These are phyloP conservation scores for Anhinga rufa DNA, from an alignment of 2,113 vertebrate genomes.

Conservation along the genomic window DNA sequence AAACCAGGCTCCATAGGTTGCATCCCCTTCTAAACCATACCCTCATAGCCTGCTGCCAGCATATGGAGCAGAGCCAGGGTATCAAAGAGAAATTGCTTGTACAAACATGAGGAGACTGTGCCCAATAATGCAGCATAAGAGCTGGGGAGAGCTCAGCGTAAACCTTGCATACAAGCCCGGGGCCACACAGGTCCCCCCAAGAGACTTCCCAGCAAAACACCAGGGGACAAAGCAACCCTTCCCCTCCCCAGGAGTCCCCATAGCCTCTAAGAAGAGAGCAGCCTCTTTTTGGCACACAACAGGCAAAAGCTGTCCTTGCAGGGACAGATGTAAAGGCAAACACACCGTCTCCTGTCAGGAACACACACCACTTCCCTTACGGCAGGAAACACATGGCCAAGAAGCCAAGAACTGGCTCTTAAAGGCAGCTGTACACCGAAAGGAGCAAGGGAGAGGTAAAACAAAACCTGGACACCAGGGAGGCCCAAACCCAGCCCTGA, in stretches of 20 bases:
- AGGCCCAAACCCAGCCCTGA: neutral
- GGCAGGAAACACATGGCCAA: neutral
- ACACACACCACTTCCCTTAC: neutral
- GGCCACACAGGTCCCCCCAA: constrained; percentile 2
- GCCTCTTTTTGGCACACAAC: neutral
- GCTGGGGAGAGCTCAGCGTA: neutral
- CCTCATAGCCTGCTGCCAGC: neutral
- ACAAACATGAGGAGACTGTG: neutral
- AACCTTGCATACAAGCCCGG: neutral
- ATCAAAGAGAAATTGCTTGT: neutral
- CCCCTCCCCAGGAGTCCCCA: neutral
- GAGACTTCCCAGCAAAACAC: neutral
- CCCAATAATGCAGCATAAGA: neutral
- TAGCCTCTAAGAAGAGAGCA: neutral
- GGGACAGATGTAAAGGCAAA: neutral
- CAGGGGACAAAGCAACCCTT: neutral
- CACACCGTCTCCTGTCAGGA: neutral
- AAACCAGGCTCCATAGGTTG: neutral
- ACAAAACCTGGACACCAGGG: neutral
- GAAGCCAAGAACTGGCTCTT: neutral
- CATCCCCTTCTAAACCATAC: neutral
- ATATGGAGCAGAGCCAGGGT: neutral
- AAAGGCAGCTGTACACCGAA: neutral
- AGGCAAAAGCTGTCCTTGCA: neutral
- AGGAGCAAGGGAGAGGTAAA: neutral